Percentiles rank a stretch among this genome's conserved stretches.
phyloP scores from a whole-genome alignment of 2,888 invertebrate species.

The Drosophila pseudotalamancana region DNA sequence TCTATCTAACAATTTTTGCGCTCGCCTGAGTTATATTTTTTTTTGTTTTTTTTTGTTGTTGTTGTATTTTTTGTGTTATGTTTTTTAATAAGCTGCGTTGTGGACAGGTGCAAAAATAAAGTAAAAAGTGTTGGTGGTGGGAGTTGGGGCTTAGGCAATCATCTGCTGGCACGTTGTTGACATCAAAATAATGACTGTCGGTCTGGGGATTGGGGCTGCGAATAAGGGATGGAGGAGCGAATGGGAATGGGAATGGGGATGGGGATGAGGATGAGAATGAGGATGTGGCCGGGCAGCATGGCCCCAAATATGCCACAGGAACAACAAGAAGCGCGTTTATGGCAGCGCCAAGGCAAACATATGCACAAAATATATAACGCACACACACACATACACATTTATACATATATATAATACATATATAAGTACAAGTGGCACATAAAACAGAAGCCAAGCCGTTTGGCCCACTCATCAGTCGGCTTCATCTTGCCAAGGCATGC shows the following conservation, averaged over 20 bases:
- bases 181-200: constrained; percentile 71
- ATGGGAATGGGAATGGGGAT: constrained; percentile 2
- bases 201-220: constrained; percentile 33
- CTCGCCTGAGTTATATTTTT: constrained; percentile 18
- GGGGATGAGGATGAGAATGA: not conserved
- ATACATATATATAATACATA: constrained; percentile 4
- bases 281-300: constrained; percentile 24
- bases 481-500: constrained; percentile 15
- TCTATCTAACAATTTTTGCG: constrained; percentile 47
- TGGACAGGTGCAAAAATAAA: constrained; percentile 65
- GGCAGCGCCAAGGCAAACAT: constrained; percentile 55
- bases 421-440: constrained; percentile 42
- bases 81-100: constrained; percentile 65
- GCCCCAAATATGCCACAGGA: constrained; percentile 37
- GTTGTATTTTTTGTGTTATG: constrained; percentile 35
- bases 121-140: constrained; percentile 56
- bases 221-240: not conserved
- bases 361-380: constrained; percentile 48
- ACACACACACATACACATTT: constrained; percentile 7
- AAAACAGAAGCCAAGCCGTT: constrained; percentile 47
- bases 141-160: constrained; percentile 48
- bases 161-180: constrained; percentile 73
- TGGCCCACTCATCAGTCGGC: constrained; percentile 48
- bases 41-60: not conserved
- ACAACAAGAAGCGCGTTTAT: constrained; percentile 43